A percentile compares a stretch with the other conserved stretches of the same genome.
These are phyloP conservation scores for Drosophila repleta DNA, from an alignment of 1,140 invertebrate species.

Conservation along the genomic window DNA sequence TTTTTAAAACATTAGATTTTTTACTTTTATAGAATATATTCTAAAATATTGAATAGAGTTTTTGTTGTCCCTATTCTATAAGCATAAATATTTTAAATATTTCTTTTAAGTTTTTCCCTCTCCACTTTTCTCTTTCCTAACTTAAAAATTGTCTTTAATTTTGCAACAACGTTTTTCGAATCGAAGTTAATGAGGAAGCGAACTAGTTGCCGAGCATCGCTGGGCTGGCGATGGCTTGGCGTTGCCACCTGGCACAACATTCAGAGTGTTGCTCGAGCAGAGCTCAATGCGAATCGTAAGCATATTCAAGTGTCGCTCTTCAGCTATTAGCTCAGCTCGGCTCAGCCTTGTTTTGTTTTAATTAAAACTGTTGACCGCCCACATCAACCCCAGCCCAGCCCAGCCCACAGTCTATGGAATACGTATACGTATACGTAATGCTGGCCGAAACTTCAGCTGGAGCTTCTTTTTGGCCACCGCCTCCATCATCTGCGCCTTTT, in stretches of 20 bases:
- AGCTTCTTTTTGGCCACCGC: background rate
- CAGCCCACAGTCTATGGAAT: background rate
- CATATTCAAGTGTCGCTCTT: constrained; percentile 17
- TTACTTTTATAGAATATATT: too few species aligned
- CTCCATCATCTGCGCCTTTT: constrained; percentile 40
- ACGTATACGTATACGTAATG: background rate
- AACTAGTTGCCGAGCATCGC: background rate
- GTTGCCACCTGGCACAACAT: constrained; percentile 4
- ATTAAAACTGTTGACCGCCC: constrained; percentile 77
- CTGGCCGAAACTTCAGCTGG: constrained; percentile 12
- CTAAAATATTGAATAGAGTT: too few species aligned
- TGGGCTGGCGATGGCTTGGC: too few species aligned
- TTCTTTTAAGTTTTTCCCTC: too few species aligned
- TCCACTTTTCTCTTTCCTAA: too few species aligned
- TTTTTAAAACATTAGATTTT: too few species aligned
- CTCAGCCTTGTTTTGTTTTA: constrained; percentile 69
- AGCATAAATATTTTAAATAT: too few species aligned
- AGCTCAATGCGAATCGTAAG: background rate
- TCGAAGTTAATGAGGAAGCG: background rate
- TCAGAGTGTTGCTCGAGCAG: background rate
- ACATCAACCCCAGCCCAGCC: background rate
- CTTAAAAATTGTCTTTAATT: too few species aligned
- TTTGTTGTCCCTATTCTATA: too few species aligned
- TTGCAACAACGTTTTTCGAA: too few species aligned
- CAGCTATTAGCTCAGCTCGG: constrained; percentile 28